Evolutionary conservation across 2,113 vertebrate species (phyloP).

Genomic region (Psettodes erumei): DNA sequence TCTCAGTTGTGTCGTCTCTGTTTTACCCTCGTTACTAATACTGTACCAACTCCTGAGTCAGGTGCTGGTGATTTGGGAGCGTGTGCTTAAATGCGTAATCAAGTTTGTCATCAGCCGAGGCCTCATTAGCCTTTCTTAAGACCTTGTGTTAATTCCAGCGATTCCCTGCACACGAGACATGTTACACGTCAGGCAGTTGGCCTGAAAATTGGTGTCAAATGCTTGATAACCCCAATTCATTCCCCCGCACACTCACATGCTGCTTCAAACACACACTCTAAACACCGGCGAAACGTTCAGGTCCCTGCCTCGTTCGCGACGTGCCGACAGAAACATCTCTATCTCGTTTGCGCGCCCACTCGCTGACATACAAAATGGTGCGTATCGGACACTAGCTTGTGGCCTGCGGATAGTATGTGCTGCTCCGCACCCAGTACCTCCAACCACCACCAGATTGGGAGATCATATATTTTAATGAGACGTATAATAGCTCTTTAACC

Average conservation of each 20-base stretch:
- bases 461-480: constrained; percentile 89
- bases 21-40: not conserved
- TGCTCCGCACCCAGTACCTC: constrained; percentile 78
- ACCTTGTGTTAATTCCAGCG: constrained; percentile 11
- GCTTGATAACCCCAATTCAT: constrained; percentile 41
- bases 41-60: not conserved
- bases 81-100: not conserved
- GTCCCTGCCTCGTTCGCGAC: constrained; percentile 12
- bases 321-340: constrained; percentile 21
- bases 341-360: constrained; percentile 47
- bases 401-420: constrained; percentile 64
- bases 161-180: constrained; percentile 1
- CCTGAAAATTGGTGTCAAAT: constrained; percentile 47
- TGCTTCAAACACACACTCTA: constrained; percentile 17
- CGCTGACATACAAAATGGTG: constrained; percentile 36
- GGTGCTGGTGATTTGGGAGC: not conserved
- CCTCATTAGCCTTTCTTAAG: not conserved
- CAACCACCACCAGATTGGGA: constrained; percentile 80
- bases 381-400: constrained; percentile 54
- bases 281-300: constrained; percentile 9
- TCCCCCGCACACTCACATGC: not conserved
- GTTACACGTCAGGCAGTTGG: constrained; percentile 10
- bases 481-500: constrained; percentile 87
- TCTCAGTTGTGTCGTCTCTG: not conserved
- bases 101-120: not conserved